Evolutionary conservation across 2,113 vertebrate species (phyloP), one percentile per base, ranked within the genome.

Genomic region (Genyomyrus donnyi): DNA sequence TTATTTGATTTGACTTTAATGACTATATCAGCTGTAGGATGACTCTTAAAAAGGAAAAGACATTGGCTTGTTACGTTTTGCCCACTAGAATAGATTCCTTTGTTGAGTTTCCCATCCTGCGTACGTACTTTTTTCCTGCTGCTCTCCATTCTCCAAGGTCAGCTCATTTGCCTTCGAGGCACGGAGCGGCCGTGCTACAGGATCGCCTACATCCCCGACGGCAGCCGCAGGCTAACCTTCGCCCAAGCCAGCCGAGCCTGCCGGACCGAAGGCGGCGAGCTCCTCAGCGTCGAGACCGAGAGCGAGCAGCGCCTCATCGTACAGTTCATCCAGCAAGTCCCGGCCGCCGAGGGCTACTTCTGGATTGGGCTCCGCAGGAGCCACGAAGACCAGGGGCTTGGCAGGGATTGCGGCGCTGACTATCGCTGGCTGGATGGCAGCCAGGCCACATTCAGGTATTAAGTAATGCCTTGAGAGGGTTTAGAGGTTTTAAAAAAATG

Each of bases 401-500:
- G 93, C 48, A 93, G 93, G 0, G 94, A 93, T 10, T 99, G 98
- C 70, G 95, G 95, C 62, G 94, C 92, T 0, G 95, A 94, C 91
- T 96, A 98, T 92, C 93, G 93, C 42, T 99, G 98, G 98, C 93
- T 96, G 0, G 98, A 99, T 83, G 97, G 97, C 88, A 99, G 97
- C 94, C 92, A 92, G 0, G 94, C 97, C 53, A 95, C 91, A 50
- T 98, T 97, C 92, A 96, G 98, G 98, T 99, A 91, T 90, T 49
- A 87, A 21, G 49, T n/a, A 19, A 53, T 49, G 31, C 50, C 5
- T 2, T n/a, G 27, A 45, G 35, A 15, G 0, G 13, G 24, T 27
- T 88, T 50, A 88, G 52, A 15, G 13, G 52, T 87, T 35, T 70
- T 7, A 80, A 80, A 42, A 21, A 39, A 19, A 42, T 8, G 31